Percentiles rank a stretch among this genome's conserved stretches.
These are phyloP conservation scores for Phyllostomus discolor DNA, from an alignment of 2,113 vertebrate genomes.

Conservation along the genomic window DNA sequence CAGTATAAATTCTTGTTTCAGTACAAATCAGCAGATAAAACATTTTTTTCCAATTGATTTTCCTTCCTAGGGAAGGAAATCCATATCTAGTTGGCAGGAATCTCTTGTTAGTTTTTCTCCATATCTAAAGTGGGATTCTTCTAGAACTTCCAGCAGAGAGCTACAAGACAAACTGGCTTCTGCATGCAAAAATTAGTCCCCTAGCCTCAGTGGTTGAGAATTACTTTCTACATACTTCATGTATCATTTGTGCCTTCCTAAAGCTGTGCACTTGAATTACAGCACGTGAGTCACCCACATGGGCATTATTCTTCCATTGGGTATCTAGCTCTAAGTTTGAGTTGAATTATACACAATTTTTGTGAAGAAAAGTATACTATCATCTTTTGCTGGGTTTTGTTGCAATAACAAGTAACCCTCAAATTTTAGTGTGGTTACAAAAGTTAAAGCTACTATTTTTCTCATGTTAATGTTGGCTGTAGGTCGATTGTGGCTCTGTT, in stretches of 20 bases:
- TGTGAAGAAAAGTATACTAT: not conserved
- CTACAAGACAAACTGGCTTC: not conserved
- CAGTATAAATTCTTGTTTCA: not conserved
- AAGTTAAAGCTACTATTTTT: not conserved
- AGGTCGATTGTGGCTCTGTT: not conserved
- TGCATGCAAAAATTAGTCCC: not conserved
- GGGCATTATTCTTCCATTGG: not conserved
- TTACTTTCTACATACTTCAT: not conserved
- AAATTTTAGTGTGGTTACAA: not conserved
- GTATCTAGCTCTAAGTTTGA: not conserved
- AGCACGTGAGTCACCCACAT: not conserved
- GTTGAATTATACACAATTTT: not conserved
- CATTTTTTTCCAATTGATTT: not conserved
- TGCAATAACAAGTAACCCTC: not conserved
- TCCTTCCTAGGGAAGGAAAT: conserved; percentile 20
- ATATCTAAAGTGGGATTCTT: not conserved
- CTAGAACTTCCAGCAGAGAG: not conserved
- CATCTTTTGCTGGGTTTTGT: not conserved
- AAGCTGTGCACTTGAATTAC: not conserved
- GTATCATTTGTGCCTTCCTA: not conserved
- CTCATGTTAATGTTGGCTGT: not conserved
- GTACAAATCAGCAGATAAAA: not conserved
- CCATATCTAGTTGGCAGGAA: not conserved
- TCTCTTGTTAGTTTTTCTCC: not conserved
- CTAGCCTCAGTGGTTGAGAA: not conserved